Base-by-base conservation (phyloP, 2,113 vertebrate genomes). In the Percina caprodes region DNA sequence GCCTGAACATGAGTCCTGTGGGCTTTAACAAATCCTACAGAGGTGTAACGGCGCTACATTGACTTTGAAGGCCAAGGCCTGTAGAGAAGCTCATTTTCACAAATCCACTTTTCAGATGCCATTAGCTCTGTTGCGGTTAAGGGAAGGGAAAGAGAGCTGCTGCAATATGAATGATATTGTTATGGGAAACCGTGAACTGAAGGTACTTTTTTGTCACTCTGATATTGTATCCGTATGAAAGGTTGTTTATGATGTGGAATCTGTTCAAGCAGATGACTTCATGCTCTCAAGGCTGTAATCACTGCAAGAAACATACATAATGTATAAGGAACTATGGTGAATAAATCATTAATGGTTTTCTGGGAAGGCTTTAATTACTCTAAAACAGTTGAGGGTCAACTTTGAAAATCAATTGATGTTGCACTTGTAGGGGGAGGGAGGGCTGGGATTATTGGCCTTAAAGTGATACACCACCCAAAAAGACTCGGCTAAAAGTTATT, bases 301-400 rank as follows among this genome's bases (percentile, higher is more conserved):
- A 82, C 82, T 84, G 68, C 63, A 71, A 58, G 84, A 77, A 55
- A 71, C 10, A 24, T 89, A 51, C 56, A 85, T 85, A 61, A 89
- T 87, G 80, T 51, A 91, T 61, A 74, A 13, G 24, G 39, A 82
- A 45, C 58, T 26, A 62, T 45, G 49, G 75, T 74, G 26, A 81
- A 84, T 84, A 60, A 88, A 83, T 87, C 24, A 86, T 87, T 72
- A 10, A 60, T 60, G 69, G 66, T 55, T 88, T 81, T 62, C 60
- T 74, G 55, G 45, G 54, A 72, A 80, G n/a, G 69, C 30, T 55
- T 42, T 84, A 80, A 86, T 84, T 77, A 70, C 30, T 79, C 45
- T 5, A 54, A 23, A 86, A 82, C 51, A 80, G 21, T 85, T 59
- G 42, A 85, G 68, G 74, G 72, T 86, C 82, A 87, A 77, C 75